Conservation (phyloP, 2,797 vertebrate species). For the Betta splendens region DNA sequence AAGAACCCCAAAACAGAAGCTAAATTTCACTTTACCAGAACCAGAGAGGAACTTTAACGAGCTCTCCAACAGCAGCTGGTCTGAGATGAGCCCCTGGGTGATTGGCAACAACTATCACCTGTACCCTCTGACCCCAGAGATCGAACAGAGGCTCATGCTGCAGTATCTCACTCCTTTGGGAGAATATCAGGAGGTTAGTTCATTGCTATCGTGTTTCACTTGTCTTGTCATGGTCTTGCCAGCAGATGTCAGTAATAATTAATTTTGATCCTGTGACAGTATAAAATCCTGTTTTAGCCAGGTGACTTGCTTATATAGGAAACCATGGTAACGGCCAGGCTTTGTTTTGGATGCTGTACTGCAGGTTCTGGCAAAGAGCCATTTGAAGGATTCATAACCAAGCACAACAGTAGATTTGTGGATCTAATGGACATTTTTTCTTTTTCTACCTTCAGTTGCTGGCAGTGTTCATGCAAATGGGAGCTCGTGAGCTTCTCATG, state of each 20-base stretch:
- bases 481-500: conserved; percentile 96
- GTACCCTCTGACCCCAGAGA: conserved; percentile 93
- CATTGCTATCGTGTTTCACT: not conserved
- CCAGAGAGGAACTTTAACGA: conserved; percentile 91
- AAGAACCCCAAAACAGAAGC: conserved; percentile 90
- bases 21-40: conserved; percentile 90
- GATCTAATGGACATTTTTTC: not conserved
- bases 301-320: no score
- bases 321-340: no score
- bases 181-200: conserved; percentile 97
- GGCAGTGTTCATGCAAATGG: conserved; percentile 98
- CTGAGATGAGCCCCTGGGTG: conserved; percentile 99
- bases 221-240: conserved; percentile 48
- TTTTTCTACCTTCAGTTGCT: conserved; percentile 82
- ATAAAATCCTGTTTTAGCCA: no score
- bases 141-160: conserved; percentile 96
- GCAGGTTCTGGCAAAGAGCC: not conserved
- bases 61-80: conserved; percentile 99
- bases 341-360: not conserved
- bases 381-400: conserved; percentile 7
- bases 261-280: conserved; percentile 5
- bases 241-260: conserved; percentile 68
- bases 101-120: conserved; percentile 98
- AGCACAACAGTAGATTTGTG: not conserved
- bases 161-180: conserved; percentile 97